Base-by-base conservation (phyloP, 2,888 invertebrate species). In the Lysandra coridon region DNA sequence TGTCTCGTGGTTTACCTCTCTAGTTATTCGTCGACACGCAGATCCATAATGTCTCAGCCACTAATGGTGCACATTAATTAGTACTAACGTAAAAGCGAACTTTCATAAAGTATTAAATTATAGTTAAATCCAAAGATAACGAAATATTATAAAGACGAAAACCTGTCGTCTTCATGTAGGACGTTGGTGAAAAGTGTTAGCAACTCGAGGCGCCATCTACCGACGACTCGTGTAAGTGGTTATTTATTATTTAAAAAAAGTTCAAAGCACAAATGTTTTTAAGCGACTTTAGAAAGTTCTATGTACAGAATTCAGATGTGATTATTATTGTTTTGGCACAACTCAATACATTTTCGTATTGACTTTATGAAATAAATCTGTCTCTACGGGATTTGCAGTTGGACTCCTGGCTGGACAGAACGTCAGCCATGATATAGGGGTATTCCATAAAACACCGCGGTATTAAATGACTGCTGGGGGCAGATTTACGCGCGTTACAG, bases 11-110 rank as follows among this genome's bases (percentile, higher is more conserved):
- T 69, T 37, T 10, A 14, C 33, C 33, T 69, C 33, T 69, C 69
- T 69, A 37, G 69, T 69, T 33, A 69, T 69, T 69, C 69, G 69
- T 37, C 69, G 69, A 69, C 69, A 69, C 69, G 69, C 17, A 69
- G 69, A 37, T 30, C 5, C 14, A 5, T 17, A 69, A 69, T 23
- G 5, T 2, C 57, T 17, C 17, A 17, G 57, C 17, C 57, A 57
- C 14, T 57, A 17, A 57, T 57, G 57, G 23, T 69, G 23, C 30
- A 3, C 10, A 69, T 69, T 69, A 69, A 69, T 69, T 7, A 7
- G 6, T 37, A 37, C 14, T 69, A 69, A 64, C 30, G 64, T 30
- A 62, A 23, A 7, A 23, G 30, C 23, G 23, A 62, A 62, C 62
- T 23, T 23, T 6, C 23, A 6, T 23, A 49, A 49, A 62, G 23